phyloP scores from a whole-genome alignment of 2,888 invertebrate genomes.

The Caenorhabditis virilis region DNA sequence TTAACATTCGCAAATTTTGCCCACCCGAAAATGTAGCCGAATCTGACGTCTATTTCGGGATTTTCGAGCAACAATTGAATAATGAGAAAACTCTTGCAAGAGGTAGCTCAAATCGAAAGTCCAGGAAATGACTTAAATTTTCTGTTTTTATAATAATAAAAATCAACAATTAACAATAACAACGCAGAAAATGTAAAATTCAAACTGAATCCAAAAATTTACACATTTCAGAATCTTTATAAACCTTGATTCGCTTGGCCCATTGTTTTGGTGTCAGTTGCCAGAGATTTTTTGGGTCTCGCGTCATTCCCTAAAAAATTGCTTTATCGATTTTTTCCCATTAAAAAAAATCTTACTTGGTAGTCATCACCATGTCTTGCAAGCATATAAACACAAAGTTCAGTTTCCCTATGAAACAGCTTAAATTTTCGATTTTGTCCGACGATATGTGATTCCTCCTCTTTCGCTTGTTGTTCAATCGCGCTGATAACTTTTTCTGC shows the following conservation, averaged over 20 bases:
- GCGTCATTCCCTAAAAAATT: constrained; percentile 59
- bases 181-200: constrained; percentile 4
- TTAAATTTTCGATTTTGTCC: constrained; percentile 37
- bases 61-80: constrained; percentile 29
- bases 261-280: constrained; percentile 64
- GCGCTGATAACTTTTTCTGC: constrained; percentile 32
- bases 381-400: constrained; percentile 61
- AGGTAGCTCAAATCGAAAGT: too few species aligned
- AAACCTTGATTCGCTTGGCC: constrained; percentile 53
- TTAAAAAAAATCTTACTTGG: constrained; percentile 31
- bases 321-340: neutral
- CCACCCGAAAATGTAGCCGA: constrained; percentile 13
- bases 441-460: constrained; percentile 24
- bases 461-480: constrained; percentile 45
- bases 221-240: constrained; percentile 50
- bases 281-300: constrained; percentile 61
- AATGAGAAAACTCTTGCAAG: constrained; percentile 6
- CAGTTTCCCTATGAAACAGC: constrained; percentile 53
- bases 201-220: constrained; percentile 24
- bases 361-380: constrained; percentile 59
- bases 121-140: too few species aligned
- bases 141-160: constrained; percentile 13
- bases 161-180: constrained; percentile 27
- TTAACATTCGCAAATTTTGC: constrained; percentile 27
- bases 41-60: constrained; percentile 32